phyloP scores from a whole-genome alignment of 2,113 vertebrate genomes.

The Chloropsis cyanopogon region DNA sequence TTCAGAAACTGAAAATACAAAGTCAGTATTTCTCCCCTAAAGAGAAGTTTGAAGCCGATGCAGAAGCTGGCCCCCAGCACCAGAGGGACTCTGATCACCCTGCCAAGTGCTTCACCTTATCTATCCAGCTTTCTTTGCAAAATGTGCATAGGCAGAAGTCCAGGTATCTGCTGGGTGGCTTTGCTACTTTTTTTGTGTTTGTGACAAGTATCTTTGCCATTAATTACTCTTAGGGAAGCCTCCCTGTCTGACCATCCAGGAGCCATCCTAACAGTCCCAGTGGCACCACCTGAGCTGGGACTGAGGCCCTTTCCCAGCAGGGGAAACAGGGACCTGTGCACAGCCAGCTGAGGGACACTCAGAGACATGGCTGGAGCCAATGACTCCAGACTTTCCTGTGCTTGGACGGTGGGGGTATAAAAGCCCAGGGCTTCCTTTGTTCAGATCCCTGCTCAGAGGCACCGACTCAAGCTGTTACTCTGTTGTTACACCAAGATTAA shows the following conservation, averaged over 20 bases:
- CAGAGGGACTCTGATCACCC: neutral
- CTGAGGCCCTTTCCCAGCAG: neutral
- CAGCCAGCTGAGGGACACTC: neutral
- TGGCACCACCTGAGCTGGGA: neutral
- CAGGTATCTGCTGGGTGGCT: neutral
- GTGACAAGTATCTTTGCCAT: neutral
- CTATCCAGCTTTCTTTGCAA: neutral
- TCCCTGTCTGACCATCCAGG: neutral
- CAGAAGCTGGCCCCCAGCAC: neutral
- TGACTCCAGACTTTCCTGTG: neutral
- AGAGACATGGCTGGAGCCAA: rapidly evolving
- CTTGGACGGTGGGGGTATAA: neutral
- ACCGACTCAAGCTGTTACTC: neutral
- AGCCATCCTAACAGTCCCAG: neutral
- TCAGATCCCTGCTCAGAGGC: neutral
- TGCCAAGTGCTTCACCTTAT: neutral
- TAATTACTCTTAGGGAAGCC: neutral
- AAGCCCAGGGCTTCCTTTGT: neutral
- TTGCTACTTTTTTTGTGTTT: neutral
- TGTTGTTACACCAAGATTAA: neutral
- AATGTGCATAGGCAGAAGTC: rapidly evolving
- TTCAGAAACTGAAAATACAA: neutral
- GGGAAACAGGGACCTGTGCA: neutral
- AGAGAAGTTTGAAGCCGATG: neutral
- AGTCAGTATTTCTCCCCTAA: neutral